phyloP scores from a whole-genome alignment of 1,140 invertebrate species.

The Parapsyche elsis region DNA sequence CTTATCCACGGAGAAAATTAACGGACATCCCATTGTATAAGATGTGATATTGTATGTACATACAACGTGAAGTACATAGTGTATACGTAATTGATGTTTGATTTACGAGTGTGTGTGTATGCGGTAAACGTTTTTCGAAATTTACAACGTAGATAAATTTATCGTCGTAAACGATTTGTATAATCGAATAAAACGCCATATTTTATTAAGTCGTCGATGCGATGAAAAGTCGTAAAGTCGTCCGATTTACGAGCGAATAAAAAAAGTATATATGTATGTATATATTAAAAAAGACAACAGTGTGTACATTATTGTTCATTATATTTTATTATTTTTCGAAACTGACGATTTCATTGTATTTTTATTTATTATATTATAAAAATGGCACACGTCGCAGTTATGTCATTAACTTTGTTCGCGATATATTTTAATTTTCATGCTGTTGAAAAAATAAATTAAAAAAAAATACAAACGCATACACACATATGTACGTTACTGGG shows the following conservation, averaged over 20 bases:
- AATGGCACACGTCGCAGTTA: not conserved
- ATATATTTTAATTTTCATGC: not conserved
- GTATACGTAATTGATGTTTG: not conserved
- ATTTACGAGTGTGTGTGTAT: not conserved
- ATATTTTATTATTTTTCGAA: not conserved
- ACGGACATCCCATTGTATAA: too few relatives aligned
- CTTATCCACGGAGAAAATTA: too few relatives aligned
- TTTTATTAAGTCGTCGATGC: conserved; percentile 7
- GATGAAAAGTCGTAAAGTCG: not conserved
- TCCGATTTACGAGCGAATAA: not conserved
- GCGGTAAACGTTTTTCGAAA: too few relatives aligned
- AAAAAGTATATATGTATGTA: too few relatives aligned
- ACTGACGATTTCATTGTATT: not conserved
- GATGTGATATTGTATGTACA: too few relatives aligned
- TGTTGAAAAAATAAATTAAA: not conserved
- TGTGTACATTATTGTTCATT: not conserved
- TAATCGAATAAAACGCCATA: conserved; percentile 1
- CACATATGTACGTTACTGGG: conserved; percentile 32
- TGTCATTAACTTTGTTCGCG: not conserved
- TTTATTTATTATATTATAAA: not conserved
- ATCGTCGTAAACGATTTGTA: too few relatives aligned
- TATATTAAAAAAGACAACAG: not conserved
- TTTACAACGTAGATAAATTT: too few relatives aligned
- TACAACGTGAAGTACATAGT: too few relatives aligned
- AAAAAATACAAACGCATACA: not conserved